Evolutionary conservation across 1,140 invertebrate species (phyloP).

Genomic region (Papilio aristodemus): DNA sequence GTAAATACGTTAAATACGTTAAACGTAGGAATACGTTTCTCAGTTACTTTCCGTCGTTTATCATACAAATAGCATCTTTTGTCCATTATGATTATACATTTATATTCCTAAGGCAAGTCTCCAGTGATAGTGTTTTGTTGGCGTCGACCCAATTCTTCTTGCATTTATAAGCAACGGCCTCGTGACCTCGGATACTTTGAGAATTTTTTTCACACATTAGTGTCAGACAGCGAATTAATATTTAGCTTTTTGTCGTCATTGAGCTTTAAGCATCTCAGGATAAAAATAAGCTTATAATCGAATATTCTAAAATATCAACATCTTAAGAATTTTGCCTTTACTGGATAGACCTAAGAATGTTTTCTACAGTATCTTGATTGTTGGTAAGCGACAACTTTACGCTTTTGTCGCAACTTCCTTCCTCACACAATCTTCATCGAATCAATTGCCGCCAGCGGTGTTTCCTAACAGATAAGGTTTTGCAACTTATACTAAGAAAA

Average conservation of each 20-base stretch:
- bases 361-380: background rate
- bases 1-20: no score
- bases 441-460: background rate
- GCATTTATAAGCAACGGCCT: constrained; percentile 34
- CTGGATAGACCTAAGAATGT: background rate
- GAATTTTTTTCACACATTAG: constrained; percentile 31
- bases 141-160: constrained; percentile 33
- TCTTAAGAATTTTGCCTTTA: background rate
- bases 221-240: constrained; percentile 9
- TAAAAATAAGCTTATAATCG: background rate
- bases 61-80: constrained; percentile 7
- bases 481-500: background rate
- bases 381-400: background rate
- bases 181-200: constrained; percentile 29
- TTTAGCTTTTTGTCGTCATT: background rate
- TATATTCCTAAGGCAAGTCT: constrained; percentile 29
- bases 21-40: no score
- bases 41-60: background rate
- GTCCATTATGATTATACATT: constrained; percentile 27
- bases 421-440: background rate
- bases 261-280: background rate
- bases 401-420: background rate
- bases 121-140: constrained; percentile 27
- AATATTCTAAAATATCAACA: no score
- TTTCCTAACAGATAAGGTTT: constrained; percentile 1